A percentile compares a stretch with the other conserved stretches of the same genome.
Conservation (phyloP, 2,888 invertebrate species). For the Physocephala rufipes region DNA sequence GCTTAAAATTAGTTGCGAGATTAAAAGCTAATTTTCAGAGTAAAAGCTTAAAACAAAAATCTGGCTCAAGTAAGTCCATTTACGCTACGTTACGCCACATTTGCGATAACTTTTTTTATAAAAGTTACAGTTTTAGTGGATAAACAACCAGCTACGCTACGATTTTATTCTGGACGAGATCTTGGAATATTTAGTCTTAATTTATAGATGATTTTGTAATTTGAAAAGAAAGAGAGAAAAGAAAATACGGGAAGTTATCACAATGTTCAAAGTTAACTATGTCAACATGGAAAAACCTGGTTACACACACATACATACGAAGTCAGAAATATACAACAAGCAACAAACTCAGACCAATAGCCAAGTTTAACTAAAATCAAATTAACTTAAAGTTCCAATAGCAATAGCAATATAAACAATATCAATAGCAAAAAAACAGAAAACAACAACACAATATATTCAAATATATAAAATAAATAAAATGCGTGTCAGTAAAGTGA, state of each 20-base stretch:
- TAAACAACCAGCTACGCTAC: no score
- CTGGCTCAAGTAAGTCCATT: no score
- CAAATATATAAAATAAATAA: background rate
- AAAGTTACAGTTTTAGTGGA: no score
- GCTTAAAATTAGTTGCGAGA: no score
- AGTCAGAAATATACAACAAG: background rate
- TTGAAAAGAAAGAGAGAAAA: slow-evolving; percentile 9
- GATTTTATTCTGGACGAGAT: no score
- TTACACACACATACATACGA: slow-evolving; percentile 21
- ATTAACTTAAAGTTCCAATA: slow-evolving; percentile 27
- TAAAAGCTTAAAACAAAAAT: no score
- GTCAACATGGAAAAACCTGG: slow-evolving; percentile 34
- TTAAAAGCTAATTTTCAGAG: no score
- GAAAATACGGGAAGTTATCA: slow-evolving; percentile 26
- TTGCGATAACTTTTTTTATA: no score
- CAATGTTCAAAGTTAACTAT: slow-evolving; percentile 31
- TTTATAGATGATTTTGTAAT: slow-evolving; percentile 9
- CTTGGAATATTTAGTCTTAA: no score
- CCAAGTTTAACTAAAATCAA: slow-evolving; percentile 36
- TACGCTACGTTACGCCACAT: no score
- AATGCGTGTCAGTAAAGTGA: background rate
- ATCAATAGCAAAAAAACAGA: slow-evolving; percentile 3
- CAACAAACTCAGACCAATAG: slow-evolving; percentile 31
- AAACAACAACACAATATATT: slow-evolving; percentile 34
- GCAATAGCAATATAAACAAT: slow-evolving; percentile 30